Evolutionary conservation across 2,888 invertebrate genomes (phyloP).

Genomic region (Aplocera efformata): DNA sequence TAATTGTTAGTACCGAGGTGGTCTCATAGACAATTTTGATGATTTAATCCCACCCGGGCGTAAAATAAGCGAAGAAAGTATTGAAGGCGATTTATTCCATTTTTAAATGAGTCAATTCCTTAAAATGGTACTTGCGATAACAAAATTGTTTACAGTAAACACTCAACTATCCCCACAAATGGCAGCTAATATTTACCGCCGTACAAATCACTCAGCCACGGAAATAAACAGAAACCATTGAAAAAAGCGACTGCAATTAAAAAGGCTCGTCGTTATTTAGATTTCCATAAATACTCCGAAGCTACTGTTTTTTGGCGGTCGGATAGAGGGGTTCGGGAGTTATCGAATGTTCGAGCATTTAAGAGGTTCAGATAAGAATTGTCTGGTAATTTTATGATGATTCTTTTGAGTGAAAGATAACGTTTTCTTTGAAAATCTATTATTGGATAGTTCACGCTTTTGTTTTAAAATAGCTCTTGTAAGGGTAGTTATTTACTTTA

Average conservation of each 20-base stretch:
- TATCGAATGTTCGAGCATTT: conserved; percentile 13
- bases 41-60: too few relatives aligned
- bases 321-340: conserved; percentile 17
- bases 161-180: conserved; percentile 46
- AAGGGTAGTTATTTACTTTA: not conserved
- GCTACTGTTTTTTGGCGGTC: conserved; percentile 38
- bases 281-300: conserved; percentile 75
- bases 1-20: too few relatives aligned
- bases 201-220: conserved; percentile 69
- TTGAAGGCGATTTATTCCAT: too few relatives aligned
- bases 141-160: conserved; percentile 25
- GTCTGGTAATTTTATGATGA: conserved; percentile 28
- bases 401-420: conserved; percentile 28
- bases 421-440: conserved; percentile 6
- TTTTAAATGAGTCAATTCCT: too few relatives aligned
- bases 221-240: conserved; percentile 69
- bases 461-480: not conserved
- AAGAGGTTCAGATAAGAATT: conserved; percentile 25
- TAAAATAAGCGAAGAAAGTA: too few relatives aligned
- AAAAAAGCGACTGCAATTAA: conserved; percentile 73
- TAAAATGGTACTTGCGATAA: too few relatives aligned
- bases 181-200: conserved; percentile 55
- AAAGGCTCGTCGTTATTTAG: conserved; percentile 69
- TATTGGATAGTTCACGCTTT: not conserved
- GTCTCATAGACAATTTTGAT: too few relatives aligned